Conservation (phyloP, 1,140 invertebrate species). For the Drosophila sturtevanti region DNA sequence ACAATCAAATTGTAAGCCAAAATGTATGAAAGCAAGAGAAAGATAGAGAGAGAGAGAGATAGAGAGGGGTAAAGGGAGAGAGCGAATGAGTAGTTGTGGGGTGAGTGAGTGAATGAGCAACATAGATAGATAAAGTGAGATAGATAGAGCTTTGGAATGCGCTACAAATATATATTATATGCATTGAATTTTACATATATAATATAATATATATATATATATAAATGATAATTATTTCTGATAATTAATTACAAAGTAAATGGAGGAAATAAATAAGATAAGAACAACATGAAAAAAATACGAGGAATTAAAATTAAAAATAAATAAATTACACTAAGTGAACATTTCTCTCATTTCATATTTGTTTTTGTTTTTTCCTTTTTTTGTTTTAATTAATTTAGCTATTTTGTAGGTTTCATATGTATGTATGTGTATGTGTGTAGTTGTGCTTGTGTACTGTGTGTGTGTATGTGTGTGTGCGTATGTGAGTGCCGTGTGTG, state of each 20-base stretch:
- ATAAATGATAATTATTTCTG: slow-evolving; percentile 10
- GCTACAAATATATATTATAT: slow-evolving; percentile 13
- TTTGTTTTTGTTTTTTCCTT: slow-evolving; percentile 29
- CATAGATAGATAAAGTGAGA: slow-evolving; percentile 32
- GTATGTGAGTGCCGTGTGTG: slow-evolving; percentile 1
- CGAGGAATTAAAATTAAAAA: slow-evolving; percentile 44
- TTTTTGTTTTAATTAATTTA: slow-evolving; percentile 52
- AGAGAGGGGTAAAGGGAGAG: slow-evolving; percentile 56
- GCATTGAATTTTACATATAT: neutral
- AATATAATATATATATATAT: slow-evolving; percentile 2
- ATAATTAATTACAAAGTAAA: slow-evolving; percentile 55
- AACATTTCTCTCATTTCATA: slow-evolving; percentile 61
- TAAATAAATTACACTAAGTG: slow-evolving; percentile 79
- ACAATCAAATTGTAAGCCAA: slow-evolving; percentile 70
- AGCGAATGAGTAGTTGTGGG: neutral
- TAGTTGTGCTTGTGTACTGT: no score
- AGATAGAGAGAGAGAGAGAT: slow-evolving; percentile 58
- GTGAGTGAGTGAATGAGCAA: slow-evolving; percentile 47
- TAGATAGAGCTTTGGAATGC: slow-evolving; percentile 28
- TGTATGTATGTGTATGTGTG: slow-evolving; percentile 19
- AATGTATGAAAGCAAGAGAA: slow-evolving; percentile 70
- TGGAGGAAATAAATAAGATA: slow-evolving; percentile 7
- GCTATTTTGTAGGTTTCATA: slow-evolving; percentile 57
- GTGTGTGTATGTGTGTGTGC: slow-evolving; percentile 5
- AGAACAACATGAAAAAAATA: slow-evolving; percentile 3